phyloP scores from a whole-genome alignment of 2,797 vertebrate species.

The Fistularia tabacaria region DNA sequence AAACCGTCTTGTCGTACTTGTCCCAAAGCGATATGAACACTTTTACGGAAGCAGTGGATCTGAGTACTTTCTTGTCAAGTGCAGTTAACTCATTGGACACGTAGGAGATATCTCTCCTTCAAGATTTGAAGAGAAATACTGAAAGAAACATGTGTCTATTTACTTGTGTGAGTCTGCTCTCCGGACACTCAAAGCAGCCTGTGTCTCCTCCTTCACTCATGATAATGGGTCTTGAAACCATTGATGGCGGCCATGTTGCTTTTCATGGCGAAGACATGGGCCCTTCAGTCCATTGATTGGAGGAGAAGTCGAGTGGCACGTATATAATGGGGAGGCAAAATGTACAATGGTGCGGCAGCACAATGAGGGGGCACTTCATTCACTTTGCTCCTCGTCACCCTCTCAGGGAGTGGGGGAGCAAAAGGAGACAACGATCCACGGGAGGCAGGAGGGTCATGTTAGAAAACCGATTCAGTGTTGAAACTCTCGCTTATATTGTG shows the following conservation, averaged over 20 bases:
- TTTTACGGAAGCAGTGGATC: too few relatives aligned
- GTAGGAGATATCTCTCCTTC: too few relatives aligned
- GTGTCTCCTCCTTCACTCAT: constrained; percentile 46
- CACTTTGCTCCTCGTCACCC: constrained; percentile 51
- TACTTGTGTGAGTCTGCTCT: constrained; percentile 22
- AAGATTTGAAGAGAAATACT: too few relatives aligned
- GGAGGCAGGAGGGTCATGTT: constrained; percentile 39
- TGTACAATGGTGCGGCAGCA: constrained; percentile 84
- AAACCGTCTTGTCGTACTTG: too few relatives aligned
- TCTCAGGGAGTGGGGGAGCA: constrained; percentile 39
- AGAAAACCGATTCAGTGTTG: constrained; percentile 30
- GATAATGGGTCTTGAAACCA: constrained; percentile 83
- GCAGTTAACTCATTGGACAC: too few relatives aligned
- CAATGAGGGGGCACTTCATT: constrained; percentile 91
- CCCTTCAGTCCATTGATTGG: constrained; percentile 87
- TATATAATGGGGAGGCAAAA: constrained; percentile 92
- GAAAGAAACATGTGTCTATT: constrained; percentile 45
- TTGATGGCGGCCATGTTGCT: constrained; percentile 87
- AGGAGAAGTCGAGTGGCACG: constrained; percentile 92
- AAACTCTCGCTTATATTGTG: background rate
- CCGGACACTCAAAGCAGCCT: constrained; percentile 10
- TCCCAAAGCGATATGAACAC: too few relatives aligned
- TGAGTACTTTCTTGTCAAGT: too few relatives aligned
- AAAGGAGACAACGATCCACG: constrained; percentile 21
- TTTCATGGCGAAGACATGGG: constrained; percentile 83